A percentile compares a stretch with the other conserved stretches of the same genome.
phyloP scores from a whole-genome alignment of 2,113 vertebrate genomes.

The Naja naja region DNA sequence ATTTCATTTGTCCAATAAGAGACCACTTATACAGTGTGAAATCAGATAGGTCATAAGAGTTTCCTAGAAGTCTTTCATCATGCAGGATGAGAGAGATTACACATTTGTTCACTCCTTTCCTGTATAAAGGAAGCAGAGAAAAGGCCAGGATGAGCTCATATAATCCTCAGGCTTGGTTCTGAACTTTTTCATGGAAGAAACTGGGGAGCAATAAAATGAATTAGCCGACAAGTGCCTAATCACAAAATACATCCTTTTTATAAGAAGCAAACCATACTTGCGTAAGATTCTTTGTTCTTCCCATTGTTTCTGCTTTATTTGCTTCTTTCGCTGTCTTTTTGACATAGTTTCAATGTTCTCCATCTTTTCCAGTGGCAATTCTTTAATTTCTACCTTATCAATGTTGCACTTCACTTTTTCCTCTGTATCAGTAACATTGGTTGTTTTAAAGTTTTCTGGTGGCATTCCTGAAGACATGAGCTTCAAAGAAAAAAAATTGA shows the following conservation, averaged over 20 bases:
- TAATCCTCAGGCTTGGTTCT: background rate
- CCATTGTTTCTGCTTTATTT: slow-evolving; percentile 90
- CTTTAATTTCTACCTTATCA: slow-evolving; percentile 3
- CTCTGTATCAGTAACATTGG: slow-evolving; percentile 36
- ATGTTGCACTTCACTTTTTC: slow-evolving; percentile 26
- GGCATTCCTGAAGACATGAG: slow-evolving; percentile 56
- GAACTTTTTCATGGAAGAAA: background rate
- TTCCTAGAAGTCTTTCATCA: background rate
- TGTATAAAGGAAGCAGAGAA: background rate
- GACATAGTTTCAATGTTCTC: slow-evolving; percentile 69
- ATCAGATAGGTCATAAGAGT: background rate
- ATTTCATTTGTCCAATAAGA: background rate
- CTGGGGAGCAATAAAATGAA: background rate
- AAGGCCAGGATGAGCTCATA: background rate
- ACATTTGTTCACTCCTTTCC: background rate
- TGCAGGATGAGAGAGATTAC: background rate
- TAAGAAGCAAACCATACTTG: slow-evolving; percentile 74
- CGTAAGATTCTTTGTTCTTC: slow-evolving; percentile 88
- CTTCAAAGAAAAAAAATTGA: background rate
- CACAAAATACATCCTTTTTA: background rate
- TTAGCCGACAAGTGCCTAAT: background rate
- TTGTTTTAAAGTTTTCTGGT: slow-evolving; percentile 12
- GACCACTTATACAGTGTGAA: background rate
- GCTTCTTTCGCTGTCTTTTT: slow-evolving; percentile 88
- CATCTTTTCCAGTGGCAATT: slow-evolving; percentile 16